Evolutionary conservation across 2,113 vertebrate species (phyloP).

Genomic region (Chaetorhynchus papuensis): DNA sequence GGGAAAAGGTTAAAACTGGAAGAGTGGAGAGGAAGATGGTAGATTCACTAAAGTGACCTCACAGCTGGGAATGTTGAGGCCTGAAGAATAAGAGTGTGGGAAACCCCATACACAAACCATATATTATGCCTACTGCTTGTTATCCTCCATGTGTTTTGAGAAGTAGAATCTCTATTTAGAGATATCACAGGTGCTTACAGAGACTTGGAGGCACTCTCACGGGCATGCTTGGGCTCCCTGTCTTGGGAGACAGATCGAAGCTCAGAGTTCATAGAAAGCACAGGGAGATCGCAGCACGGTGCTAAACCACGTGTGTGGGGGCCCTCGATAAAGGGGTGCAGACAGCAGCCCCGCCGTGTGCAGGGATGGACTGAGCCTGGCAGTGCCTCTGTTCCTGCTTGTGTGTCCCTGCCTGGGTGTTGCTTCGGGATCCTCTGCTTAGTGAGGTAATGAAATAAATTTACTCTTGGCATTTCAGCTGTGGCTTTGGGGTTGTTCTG

Average conservation of each 20-base stretch:
- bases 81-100: background rate
- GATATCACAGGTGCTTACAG: background rate
- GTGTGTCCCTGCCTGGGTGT: background rate
- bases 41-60: too few species aligned
- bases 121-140: background rate
- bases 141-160: background rate
- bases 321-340: accelerated
- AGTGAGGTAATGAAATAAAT: background rate
- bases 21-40: background rate
- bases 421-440: background rate
- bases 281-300: background rate
- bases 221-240: background rate
- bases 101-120: background rate
- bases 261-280: background rate
- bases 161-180: background rate
- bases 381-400: too few species aligned
- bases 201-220: background rate
- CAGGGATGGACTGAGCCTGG: background rate
- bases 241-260: background rate
- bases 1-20: background rate
- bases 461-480: background rate
- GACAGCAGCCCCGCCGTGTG: accelerated
- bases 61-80: background rate
- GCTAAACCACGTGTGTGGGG: accelerated
- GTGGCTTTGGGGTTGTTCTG: background rate